Base-by-base conservation (phyloP, 30 jellyfish, hydroid and myxozoan species). In the Aurelia aurita region DNA sequence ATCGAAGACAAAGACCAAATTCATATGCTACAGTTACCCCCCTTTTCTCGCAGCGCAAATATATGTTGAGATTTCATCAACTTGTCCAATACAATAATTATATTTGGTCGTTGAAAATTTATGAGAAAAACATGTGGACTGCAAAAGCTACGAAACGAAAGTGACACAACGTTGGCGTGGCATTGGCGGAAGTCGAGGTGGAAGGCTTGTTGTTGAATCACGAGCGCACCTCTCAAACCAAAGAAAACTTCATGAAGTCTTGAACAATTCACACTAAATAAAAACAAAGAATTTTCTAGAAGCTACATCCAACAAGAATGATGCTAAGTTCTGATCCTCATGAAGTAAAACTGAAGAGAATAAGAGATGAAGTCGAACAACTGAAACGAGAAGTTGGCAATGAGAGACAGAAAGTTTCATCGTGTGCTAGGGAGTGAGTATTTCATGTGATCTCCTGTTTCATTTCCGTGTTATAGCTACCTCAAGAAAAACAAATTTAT, bases 341-440 rank as follows among this genome's bases (percentile, higher is more conserved):
- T 57, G 87, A 75, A 28, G 77, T 39, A 19, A 75, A 75, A 58
- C 39, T 58, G 43, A 75, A 75, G 26, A 57, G 87, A 54, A n/a
- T 75, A 15, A 59, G 60, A 34, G 87, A 55, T 7, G 87, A 75
- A 57, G 87, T 75, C 29, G 29, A 55, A 15, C 87, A 75, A 51
- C 76, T 75, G 64, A 75, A 57, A 57, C 25, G 61, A 22, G 87
- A 75, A 75, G 87, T 75, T 21, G 87, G 32, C 27, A 23, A 53
- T 5, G 64, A 75, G 7, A 61, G 87, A 26, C 69, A 34, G 3
- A 75, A 75, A 21, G 60, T 75, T 29, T 75, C 87, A 19, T n/a
- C 22, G 28, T 75, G 87, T 34, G 61, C 76, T 16, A 49, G 62
- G 55, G 87, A 75, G 87, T 75, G 39, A 53, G 87, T 75, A 16